Base-by-base conservation (phyloP, 1,140 invertebrate species). In the Dryas iulia region DNA sequence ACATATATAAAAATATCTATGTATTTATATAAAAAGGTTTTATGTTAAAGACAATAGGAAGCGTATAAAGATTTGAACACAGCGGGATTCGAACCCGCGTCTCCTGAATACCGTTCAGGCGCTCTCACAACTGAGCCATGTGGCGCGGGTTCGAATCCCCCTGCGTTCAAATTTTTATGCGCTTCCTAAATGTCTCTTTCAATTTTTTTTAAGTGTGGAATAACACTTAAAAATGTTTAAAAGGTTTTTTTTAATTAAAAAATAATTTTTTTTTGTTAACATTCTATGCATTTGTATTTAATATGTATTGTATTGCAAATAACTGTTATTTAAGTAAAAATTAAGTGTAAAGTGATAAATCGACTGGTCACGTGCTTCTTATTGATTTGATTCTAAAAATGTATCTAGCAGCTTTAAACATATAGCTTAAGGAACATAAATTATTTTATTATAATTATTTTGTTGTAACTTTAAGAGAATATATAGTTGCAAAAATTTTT, bases 331-430 rank as follows among this genome's bases (percentile, higher is more conserved):
- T 47, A 47, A 47, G 39, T 21, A 47, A 47, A 8, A 47, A 47
- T 14, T 47, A 47, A 47, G 39, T 47, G 0, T 21, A 71, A 84
- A 84, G 83, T 89, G 78, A 89, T 88, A 87, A 62, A 71, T 73
- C 66, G 77, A 82, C 82, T 86, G 82, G 82, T 86, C 82, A 81
- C 71, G 76, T 74, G 78, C 72, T 79, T 74, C 72, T 74, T 79
- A 72, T 77, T 65, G 76, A 70, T 72, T 79, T 81, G 57, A 69
- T 73, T 67, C 71, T 71, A 59, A 67, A 47, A 47, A 47, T 47
- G 39, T 78, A 80, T 78, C 64, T 84, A 87, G 74, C 70, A 84
- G 84, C 82, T 84, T 86, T 84, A 86, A n/a, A 86, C 58, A 52
- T 75, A 65, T 74, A 78, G 58, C 24, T 25, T 78, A 81, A 82